These are phyloP conservation scores for Paramuricea clavata DNA, from an alignment of 92 coral and sea anemone genomes.

Conservation along the genomic window DNA sequence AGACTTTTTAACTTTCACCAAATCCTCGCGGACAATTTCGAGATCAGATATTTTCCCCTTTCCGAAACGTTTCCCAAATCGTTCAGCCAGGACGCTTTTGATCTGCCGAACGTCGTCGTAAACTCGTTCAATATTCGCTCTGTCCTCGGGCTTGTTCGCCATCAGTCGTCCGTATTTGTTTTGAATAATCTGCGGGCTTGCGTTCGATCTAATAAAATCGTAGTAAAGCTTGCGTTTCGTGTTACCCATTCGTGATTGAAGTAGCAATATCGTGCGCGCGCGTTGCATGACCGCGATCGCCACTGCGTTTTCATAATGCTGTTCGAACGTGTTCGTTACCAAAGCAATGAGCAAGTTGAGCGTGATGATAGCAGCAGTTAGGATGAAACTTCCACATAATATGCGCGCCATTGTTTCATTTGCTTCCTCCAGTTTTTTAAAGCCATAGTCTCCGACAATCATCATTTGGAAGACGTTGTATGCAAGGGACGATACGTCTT, in stretches of 20 bases:
- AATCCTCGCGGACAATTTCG: conserved; percentile 11
- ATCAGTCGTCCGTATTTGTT: neutral
- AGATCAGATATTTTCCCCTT: neutral
- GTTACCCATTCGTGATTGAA: conserved; percentile 23
- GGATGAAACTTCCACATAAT: neutral
- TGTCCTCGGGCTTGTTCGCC: neutral
- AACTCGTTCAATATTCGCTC: neutral
- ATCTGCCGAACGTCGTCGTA: neutral
- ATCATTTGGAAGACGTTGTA: conserved; percentile 14
- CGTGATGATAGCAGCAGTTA: neutral
- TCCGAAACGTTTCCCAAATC: conserved; percentile 4
- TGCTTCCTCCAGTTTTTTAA: neutral
- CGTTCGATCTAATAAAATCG: neutral
- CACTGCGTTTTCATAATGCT: neutral
- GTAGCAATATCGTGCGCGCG: neutral
- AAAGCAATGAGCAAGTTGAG: conserved; percentile 5
- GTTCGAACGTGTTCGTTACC: conserved; percentile 20
- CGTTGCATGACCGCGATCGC: conserved; percentile 24
- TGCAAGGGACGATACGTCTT: neutral
- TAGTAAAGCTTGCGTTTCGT: neutral
- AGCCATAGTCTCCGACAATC: conserved; percentile 4
- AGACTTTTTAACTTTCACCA: neutral
- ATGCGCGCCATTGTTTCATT: neutral
- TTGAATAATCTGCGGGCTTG: conserved; percentile 3
- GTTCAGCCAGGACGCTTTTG: neutral